Evolutionary conservation across 1,140 invertebrate genomes (phyloP), one percentile per base, ranked within the genome.

Genomic region (Arctopsyche grandis): DNA sequence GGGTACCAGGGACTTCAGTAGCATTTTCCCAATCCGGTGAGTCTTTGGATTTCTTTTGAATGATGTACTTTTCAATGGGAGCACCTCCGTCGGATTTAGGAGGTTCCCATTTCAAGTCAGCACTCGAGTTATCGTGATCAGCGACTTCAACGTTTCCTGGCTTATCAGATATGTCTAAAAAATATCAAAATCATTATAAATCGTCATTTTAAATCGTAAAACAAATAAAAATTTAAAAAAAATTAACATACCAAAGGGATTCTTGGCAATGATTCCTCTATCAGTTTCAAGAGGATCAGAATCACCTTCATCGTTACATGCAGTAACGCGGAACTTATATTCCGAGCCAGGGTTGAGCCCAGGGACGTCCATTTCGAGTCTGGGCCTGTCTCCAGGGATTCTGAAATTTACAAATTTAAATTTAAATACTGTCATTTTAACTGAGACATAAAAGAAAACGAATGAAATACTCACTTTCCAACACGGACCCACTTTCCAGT

Each of bases 291-390:
- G 88, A 5, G 97, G 97, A 82, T 99, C 97, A 5, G 97, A 98
- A 83, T 98, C 96, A 43, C 98, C 98, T 88, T 99, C 96, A 81
- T 96, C 94, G 85, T 99, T 99, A 73, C 97, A 93, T 66, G 98
- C 98, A 0, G 93, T 94, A 0, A 99, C 98, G 52, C 98, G 90
- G 92, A 99, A 99, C 88, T 98, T 96, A 87, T 99, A 99, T 85
- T 98, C 95, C 79, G 95, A 93, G 9, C 95, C 95, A 19, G 97
- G 96, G 84, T 94, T 95, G 5, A 99, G 89, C 10, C 96, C 95
- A 12, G 93, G 94, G n/a, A 98, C 93, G 79, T 97, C 95, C 86
- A 97, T 95, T 84, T 95, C 94, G 3, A 94, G 92, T 38, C 92
- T 91, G 10, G 91, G 90, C 83, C 92, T 91, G 84, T 94, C 93